These are phyloP conservation scores for Galeopsomyia nigrocyanea DNA, from an alignment of 2,888 invertebrate species.

Conservation along the genomic window DNA sequence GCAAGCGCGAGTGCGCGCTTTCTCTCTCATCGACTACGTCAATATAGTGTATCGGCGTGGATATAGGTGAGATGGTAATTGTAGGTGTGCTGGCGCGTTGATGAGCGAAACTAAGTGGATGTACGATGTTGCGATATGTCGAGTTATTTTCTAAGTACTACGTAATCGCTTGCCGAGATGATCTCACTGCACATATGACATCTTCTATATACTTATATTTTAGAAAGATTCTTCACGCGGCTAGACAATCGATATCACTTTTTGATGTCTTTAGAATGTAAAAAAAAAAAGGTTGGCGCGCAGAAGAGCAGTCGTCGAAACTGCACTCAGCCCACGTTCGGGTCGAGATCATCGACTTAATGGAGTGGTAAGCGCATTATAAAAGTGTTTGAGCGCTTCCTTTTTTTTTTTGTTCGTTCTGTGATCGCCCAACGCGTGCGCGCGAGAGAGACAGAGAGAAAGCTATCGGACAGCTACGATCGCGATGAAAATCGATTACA, in stretches of 20 bases:
- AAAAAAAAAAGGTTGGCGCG: constrained; percentile 1
- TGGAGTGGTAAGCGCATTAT: constrained; percentile 43
- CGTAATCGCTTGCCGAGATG: not conserved
- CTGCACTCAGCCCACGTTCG: constrained; percentile 55
- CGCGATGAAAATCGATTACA: constrained; percentile 45
- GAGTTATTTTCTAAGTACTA: too few species aligned
- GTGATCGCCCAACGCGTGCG: not conserved
- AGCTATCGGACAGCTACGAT: constrained; percentile 36
- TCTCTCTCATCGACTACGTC: too few species aligned
- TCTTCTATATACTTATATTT: too few species aligned
- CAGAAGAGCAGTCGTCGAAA: constrained; percentile 55
- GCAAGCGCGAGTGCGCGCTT: too few species aligned
- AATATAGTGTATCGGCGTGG: too few species aligned
- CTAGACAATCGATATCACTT: too few species aligned
- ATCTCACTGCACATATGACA: not conserved
- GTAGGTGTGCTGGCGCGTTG: too few species aligned
- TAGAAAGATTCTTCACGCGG: too few species aligned
- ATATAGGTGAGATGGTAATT: too few species aligned
- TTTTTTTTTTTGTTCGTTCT: not conserved
- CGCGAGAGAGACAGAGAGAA: constrained; percentile 6
- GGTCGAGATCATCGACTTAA: constrained; percentile 46
- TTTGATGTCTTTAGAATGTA: too few species aligned
- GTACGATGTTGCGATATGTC: too few species aligned
- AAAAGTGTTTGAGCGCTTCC: constrained; percentile 35
- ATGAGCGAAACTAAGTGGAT: too few species aligned